phyloP scores from a whole-genome alignment of 35 echinoderm and acorn worm genomes.

The Diadema setosum region DNA sequence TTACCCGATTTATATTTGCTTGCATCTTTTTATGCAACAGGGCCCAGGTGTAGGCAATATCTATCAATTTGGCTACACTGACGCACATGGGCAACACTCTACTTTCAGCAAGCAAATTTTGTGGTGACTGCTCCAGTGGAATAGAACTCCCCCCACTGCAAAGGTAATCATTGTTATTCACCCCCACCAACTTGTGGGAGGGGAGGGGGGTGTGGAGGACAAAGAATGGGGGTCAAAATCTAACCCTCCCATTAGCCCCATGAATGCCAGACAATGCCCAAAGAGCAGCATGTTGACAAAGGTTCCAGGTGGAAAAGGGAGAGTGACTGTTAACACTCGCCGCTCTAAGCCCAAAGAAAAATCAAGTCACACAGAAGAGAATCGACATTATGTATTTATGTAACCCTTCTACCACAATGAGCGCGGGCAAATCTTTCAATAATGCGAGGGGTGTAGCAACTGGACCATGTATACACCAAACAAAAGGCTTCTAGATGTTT shows the following conservation, averaged over 20 bases:
- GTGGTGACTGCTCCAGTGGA: neutral
- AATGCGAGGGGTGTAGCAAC: constrained; percentile 8
- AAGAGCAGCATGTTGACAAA: constrained; percentile 7
- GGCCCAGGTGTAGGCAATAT: no score
- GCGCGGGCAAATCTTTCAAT: neutral
- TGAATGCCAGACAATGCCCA: constrained; percentile 13
- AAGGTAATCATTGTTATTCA: constrained; percentile 8
- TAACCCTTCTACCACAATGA: constrained; percentile 13
- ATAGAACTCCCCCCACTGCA: neutral
- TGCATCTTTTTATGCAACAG: no score
- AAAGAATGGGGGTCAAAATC: constrained; percentile 7
- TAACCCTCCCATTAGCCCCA: constrained; percentile 6
- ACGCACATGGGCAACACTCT: neutral
- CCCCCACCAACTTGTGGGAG: neutral
- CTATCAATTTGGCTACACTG: no score
- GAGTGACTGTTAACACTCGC: constrained; percentile 10
- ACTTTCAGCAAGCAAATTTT: neutral
- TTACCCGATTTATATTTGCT: no score
- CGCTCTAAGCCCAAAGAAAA: neutral
- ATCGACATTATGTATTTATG: constrained; percentile 23
- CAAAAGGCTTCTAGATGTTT: neutral
- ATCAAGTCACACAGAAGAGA: neutral
- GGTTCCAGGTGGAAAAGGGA: neutral
- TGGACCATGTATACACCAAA: neutral
- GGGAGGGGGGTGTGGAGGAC: neutral